A percentile compares a stretch with the other conserved stretches of the same genome.
These are phyloP conservation scores for Carapus acus DNA, from an alignment of 2,797 vertebrate genomes.

Conservation along the genomic window DNA sequence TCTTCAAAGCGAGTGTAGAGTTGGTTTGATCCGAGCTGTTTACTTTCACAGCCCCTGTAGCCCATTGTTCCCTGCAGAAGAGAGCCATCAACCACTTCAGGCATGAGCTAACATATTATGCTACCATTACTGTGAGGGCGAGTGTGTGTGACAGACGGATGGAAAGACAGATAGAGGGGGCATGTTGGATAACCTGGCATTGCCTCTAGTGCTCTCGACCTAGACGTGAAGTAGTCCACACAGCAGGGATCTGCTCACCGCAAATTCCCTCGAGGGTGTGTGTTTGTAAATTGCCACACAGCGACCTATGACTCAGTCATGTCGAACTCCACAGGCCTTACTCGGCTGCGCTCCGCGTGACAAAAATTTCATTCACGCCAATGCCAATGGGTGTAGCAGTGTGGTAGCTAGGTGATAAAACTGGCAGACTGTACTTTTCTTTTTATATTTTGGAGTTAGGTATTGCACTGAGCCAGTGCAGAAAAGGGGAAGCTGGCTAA, in stretches of 20 bases:
- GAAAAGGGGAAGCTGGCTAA: conserved; percentile 36
- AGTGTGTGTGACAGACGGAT: conserved; percentile 32
- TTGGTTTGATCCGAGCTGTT: conserved; percentile 71
- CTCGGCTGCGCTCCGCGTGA: conserved; percentile 14
- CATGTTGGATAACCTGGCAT: conserved; percentile 15
- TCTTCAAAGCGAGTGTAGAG: conserved; percentile 67
- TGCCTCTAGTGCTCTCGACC: conserved; percentile 44
- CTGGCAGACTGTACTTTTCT: conserved; percentile 14
- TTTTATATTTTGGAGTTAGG: conserved; percentile 6
- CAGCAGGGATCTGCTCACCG: conserved; percentile 29
- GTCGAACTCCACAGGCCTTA: conserved; percentile 12
- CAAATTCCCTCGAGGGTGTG: conserved; percentile 18
- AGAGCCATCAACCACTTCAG: conserved; percentile 67
- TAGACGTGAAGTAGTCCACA: conserved; percentile 52
- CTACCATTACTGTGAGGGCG: conserved; percentile 41
- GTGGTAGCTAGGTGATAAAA: conserved; percentile 25
- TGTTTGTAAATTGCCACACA: conserved; percentile 9
- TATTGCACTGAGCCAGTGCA: conserved; percentile 8
- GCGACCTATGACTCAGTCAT: conserved; percentile 1
- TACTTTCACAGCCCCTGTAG: conserved; percentile 65
- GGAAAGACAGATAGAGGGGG: conserved; percentile 28
- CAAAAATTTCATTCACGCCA: conserved; percentile 2
- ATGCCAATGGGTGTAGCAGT: conserved; percentile 6
- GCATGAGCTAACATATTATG: conserved; percentile 66
- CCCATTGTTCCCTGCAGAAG: conserved; percentile 59